Evolutionary conservation across 2,888 invertebrate species (phyloP), one percentile per base, ranked within the genome.

Genomic region (Opisthograptis luteolata): DNA sequence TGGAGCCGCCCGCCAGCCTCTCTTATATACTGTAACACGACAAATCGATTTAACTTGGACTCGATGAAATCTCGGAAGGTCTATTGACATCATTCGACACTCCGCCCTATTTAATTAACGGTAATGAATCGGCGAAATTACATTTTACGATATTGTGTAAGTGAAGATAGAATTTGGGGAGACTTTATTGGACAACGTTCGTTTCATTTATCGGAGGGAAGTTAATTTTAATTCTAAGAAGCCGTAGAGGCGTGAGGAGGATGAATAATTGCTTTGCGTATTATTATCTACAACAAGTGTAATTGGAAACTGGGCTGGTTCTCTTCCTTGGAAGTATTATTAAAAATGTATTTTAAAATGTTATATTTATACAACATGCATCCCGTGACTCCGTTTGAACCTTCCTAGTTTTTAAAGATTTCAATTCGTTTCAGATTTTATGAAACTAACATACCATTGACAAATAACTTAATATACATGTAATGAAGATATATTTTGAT

Each of bases 11-110:
- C 15, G 45, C 13, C 31, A 17, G 15, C 19, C 10, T 14, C 5
- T 22, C 7, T 14, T 46, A 40, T 35, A 22, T 27, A 34, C 43
- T 32, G 41, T 20, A 44, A 47, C 37, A 39, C 41, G 40, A 53
- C 41, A 37, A 47, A 52, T 37, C 49, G 40, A 50, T 53, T 50
- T 27, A 48, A 43, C 48, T 56, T n/a, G 27, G 31, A 31, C 25
- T 43, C 43, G 35, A 34, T 20, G 31, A 36, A 40, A 37, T 22
- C 48, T 31, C 24, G 34, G 24, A 19, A 39, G 20, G 10, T 30
- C 36, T 31, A 19, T 41, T 37, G 44, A 39, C 28, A 39, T 36
- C 30, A 30, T 37, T 46, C 49, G 50, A 47, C 43, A 41, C 44
- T 50, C 32, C 17, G 7, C n/a, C 12, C 41, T 47, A 47, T 57